These are phyloP conservation scores for Hestina assimilis DNA, from an alignment of 1,140 invertebrate genomes.

Conservation along the genomic window DNA sequence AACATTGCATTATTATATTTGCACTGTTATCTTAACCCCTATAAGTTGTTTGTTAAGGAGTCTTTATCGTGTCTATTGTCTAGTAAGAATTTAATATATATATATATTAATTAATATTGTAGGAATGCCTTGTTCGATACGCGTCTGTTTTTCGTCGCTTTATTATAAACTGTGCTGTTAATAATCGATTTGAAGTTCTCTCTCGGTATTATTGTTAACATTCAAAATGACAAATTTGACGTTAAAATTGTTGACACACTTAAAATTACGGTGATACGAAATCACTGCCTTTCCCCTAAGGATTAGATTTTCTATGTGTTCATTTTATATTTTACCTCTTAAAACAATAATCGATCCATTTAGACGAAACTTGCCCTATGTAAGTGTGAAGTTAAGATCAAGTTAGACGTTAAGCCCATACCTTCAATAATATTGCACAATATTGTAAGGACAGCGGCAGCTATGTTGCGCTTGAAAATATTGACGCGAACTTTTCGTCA, in stretches of 20 bases:
- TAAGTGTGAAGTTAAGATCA: neutral
- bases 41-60: constrained; percentile 76
- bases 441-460: too few species aligned
- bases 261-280: constrained; percentile 46
- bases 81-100: constrained; percentile 75
- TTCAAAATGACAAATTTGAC: constrained; percentile 46
- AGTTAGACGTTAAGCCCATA: too few species aligned
- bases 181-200: constrained; percentile 43
- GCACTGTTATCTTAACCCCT: constrained; percentile 71
- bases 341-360: constrained; percentile 22
- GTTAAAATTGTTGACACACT: constrained; percentile 48
- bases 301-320: constrained; percentile 53
- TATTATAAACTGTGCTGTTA: constrained; percentile 53
- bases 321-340: constrained; percentile 40
- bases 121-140: constrained; percentile 66
- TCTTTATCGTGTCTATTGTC: constrained; percentile 75
- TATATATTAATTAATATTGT: constrained; percentile 52
- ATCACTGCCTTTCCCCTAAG: constrained; percentile 62
- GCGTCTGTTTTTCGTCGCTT: constrained; percentile 66
- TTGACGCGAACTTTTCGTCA: too few species aligned
- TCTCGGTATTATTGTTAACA: constrained; percentile 51
- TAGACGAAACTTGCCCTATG: constrained; percentile 51
- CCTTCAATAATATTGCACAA: too few species aligned
- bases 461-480: too few species aligned
- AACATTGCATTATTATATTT: constrained; percentile 65